Evolutionary conservation across 2,888 invertebrate species (phyloP), one percentile per base, ranked within the genome.

Genomic region (Aspidiotus rigidus): DNA sequence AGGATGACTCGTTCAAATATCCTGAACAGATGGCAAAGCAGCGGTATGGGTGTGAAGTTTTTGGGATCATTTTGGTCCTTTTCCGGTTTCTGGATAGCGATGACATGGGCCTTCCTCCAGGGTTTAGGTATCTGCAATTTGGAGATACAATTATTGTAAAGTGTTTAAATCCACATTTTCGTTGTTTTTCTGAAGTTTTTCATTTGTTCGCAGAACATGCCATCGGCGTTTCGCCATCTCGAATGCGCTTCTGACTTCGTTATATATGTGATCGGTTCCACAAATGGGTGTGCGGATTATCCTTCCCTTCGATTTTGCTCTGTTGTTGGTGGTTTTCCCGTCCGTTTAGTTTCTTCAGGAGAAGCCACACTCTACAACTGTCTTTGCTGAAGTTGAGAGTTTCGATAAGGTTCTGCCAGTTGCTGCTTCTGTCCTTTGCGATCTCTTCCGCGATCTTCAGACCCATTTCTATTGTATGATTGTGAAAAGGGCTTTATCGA

Each of bases 1-100:
- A n/a, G n/a, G 28, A 59, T 59, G 8, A 59, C 59, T 17, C 59
- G 28, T 13, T 59, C 59, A 13, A 59, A 62, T 8, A 62, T 62
- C 16, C 42, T 62, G 42, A 10, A 70, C 44, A 70, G 53, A 41
- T 62, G 69, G 55, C 62, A 69, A 15, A 70, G 63, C 13, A 70
- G 63, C 28, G 70, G 59, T 28, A 64, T 59, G 16, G 59, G 63
- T 15, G 59, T 55, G 63, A 28, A 62, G 44, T 40, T 62, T 40
- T 41, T 62, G 16, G 62, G 41, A n/a, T 41, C 62, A 40, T n/a
- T 41, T 39, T 16, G 40, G 16, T 62, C 62, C 16, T 62, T 62
- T 8, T 44, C 62, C 7, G 62, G 62, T 62, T 62, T 62, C 16
- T 41, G 42, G 8, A 62, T 9, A 10, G 62, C 62, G 15, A 62